Evolutionary conservation across 1,140 invertebrate genomes (phyloP), one percentile per base, ranked within the genome.

Genomic region (Drosophila subobscura): DNA sequence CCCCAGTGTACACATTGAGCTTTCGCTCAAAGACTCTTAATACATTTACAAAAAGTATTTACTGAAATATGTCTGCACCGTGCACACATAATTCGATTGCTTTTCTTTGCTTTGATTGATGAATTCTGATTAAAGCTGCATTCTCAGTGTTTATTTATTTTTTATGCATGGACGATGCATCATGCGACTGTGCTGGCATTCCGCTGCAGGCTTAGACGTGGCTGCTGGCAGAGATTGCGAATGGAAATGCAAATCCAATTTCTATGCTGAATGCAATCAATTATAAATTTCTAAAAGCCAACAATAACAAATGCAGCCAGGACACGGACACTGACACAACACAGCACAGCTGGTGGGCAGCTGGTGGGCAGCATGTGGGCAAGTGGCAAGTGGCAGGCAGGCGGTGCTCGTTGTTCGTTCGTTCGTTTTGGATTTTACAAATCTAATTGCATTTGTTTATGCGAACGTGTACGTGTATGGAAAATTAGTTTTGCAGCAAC

Each of bases 371-470:
- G 25, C 40, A 16, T 40, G 20, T 33, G 44, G 44, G 22, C 53
- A 57, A 16, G 22, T 45, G 46, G n/a, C 12, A 6, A 2, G 22
- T 25, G 25, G 49, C 33, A 2, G 7, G 37, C 29, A 0, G 33
- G 50, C 14, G 59, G 63, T 29, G 56, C 23, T 49, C 20, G 5
- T 40, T 16, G 22, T 46, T 41, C 54, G n/a, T 22, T 42, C 33
- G 27, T 22, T 55, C 53, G 59, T 64, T 27, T 20, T n/a, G 7
- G 54, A 67, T 70, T 68, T 68, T 70, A 56, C 50, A 50, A 81
- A 83, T 81, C 72, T 60, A 81, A 83, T 81, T 83, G 78, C 78
- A 72, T 83, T 83, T 83, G 79, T 63, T 57, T 37, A 50, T 53
- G 46, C 54, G 56, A 10, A 12, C 45, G 12, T 37, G 6, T 37